Conservation (phyloP, 2,888 invertebrate genomes). For the Drosophila imparisetae region DNA sequence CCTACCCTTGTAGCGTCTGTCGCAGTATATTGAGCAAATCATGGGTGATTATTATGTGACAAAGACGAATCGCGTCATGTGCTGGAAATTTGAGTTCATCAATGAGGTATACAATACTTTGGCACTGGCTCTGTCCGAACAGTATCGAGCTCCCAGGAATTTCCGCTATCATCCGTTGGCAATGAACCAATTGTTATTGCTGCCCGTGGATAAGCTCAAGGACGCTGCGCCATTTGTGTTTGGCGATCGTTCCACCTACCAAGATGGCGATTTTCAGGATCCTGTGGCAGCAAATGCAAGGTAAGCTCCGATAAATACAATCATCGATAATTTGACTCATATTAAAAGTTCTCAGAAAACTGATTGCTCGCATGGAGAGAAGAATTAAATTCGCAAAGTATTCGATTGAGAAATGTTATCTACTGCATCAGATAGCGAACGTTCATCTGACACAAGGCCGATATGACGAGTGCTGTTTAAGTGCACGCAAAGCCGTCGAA, state of each 20-base stretch:
- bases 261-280: constrained; percentile 62
- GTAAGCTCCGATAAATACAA: constrained; percentile 8
- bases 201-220: constrained; percentile 68
- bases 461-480: constrained; percentile 77
- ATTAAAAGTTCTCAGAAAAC: constrained; percentile 50
- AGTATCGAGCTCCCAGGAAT: constrained; percentile 47
- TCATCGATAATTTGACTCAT: neutral
- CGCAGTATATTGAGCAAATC: constrained; percentile 75
- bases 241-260: constrained; percentile 80
- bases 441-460: constrained; percentile 67
- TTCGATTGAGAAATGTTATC: constrained; percentile 78
- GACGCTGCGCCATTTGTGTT: constrained; percentile 75
- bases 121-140: constrained; percentile 76
- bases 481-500: constrained; percentile 72
- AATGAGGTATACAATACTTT: constrained; percentile 83
- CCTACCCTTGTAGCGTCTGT: constrained; percentile 4
- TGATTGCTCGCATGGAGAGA: constrained; percentile 68
- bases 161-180: constrained; percentile 20
- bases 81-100: constrained; percentile 83
- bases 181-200: constrained; percentile 52
- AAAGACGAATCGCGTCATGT: constrained; percentile 82
- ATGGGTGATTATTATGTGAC: constrained; percentile 81
- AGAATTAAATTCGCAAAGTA: constrained; percentile 76
- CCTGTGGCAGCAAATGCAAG: constrained; percentile 16
- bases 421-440: constrained; percentile 75